Evolutionary conservation across 1,140 invertebrate species (phyloP).

Genomic region (Drosophila busckii): DNA sequence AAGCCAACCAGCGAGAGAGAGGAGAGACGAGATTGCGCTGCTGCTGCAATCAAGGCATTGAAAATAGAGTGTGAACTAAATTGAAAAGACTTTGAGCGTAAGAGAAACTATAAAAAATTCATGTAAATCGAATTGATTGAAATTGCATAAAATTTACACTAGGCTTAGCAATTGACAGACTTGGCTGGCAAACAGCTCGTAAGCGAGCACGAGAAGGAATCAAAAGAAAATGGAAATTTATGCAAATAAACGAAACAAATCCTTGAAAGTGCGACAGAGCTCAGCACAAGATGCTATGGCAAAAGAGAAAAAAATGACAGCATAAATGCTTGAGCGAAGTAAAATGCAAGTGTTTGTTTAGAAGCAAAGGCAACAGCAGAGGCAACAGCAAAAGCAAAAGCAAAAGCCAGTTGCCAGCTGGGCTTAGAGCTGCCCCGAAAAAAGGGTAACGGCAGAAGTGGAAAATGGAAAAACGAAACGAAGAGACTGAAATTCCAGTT

Average conservation of each 20-base stretch:
- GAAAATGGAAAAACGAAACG: background rate
- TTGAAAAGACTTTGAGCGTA: background rate
- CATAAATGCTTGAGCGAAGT: conserved; percentile 5
- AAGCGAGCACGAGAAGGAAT: background rate
- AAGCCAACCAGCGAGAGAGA: background rate
- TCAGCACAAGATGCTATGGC: conserved; percentile 4
- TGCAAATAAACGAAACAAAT: conserved; percentile 76
- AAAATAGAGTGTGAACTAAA: too few species aligned
- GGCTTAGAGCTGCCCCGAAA: conserved; percentile 26
- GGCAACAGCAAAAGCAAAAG: conserved; percentile 29
- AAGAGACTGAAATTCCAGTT: background rate
- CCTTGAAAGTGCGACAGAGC: conserved; percentile 49
- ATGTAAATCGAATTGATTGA: conserved; percentile 74
- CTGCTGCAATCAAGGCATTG: too few species aligned
- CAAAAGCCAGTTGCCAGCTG: conserved; percentile 40
- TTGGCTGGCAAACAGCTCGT: background rate
- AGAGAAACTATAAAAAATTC: conserved; percentile 51
- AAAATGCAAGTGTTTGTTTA: conserved; percentile 44
- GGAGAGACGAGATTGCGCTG: too few species aligned
- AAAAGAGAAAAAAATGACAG: conserved; percentile 2
- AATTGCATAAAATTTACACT: conserved; percentile 70
- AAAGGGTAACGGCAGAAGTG: background rate
- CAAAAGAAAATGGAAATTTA: conserved; percentile 65
- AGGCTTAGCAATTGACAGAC: conserved; percentile 1
- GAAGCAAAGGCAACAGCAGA: conserved; percentile 26